Base-by-base conservation (phyloP, 2,113 vertebrate species). In the Narcine bancroftii region DNA sequence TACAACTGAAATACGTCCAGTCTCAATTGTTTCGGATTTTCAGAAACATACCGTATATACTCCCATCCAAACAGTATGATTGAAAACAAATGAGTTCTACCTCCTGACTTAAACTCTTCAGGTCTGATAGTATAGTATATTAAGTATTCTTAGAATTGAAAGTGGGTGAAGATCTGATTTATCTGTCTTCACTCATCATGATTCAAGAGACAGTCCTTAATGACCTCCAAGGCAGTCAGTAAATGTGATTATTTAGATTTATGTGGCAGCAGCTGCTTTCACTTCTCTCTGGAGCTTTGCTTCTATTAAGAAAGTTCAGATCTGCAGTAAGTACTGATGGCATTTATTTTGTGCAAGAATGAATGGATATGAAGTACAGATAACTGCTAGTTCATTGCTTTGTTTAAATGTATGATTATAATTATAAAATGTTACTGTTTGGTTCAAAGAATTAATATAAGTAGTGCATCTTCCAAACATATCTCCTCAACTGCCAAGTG, bases 231-330 rank as follows among this genome's bases (percentile, higher is more conserved):
- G 65, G 89, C 39, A 91, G 89, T 91, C 89, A 91, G 89, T 39
- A 91, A 91, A 69, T 91, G 89, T 91, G 89, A 91, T 91, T 91
- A 91, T 91, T 91, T 91, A 91, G 89, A 91, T 91, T 91, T 71
- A 91, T 91, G 89, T 91, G n/a, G 42, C 65, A 69, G 39, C 89
- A 91, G 89, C 89, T 91, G 89, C 63, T 91, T 71, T 69, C 65
- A 71, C 2, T 42, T 66, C 36, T 47, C 89, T 91, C 63, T 91
- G 63, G 89, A 91, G 89, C 65, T 47, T 91, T 91, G 36, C 42
- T 91, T 91, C 24, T 47, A 91, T 69, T 91, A 71, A 91, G 65
- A 69, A 91, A 65, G 65, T 69, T 91, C 89, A 69, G 65, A 91
- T 65, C 89, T 91, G 89, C 45, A 66, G 65, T 91, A 91, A 91